phyloP scores from a whole-genome alignment of 2,888 invertebrate species.

The Cheilosia pagana region DNA sequence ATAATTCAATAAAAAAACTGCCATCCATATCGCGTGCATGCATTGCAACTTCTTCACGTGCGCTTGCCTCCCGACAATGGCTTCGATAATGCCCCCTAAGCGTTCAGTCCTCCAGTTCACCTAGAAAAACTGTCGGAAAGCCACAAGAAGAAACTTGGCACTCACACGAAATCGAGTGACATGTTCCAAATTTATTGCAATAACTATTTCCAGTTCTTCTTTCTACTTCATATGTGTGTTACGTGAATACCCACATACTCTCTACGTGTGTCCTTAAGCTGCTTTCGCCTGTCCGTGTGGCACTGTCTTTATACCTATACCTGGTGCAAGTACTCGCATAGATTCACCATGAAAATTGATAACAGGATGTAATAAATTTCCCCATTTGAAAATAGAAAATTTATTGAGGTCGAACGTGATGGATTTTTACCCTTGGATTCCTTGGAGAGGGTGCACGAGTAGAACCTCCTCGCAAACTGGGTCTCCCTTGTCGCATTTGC shows the following conservation, averaged over 20 bases:
- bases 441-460: conserved; percentile 1
- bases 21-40: conserved; percentile 41
- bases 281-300: neutral
- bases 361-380: conserved; percentile 70
- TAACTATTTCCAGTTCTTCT: conserved; percentile 50
- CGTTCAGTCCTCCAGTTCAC: conserved; percentile 6
- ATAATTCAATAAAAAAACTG: neutral
- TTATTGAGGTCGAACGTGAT: conserved; percentile 74
- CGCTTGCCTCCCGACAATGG: conserved; percentile 7
- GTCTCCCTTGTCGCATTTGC: conserved; percentile 43
- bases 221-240: conserved; percentile 32
- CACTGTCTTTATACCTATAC: conserved; percentile 17
- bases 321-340: conserved; percentile 36
- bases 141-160: conserved; percentile 17
- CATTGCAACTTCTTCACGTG: conserved; percentile 25
- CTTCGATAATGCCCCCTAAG: conserved; percentile 32
- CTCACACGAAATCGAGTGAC: conserved; percentile 54
- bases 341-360: conserved; percentile 71
- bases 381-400: conserved; percentile 66
- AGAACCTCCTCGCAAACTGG: neutral
- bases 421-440: conserved; percentile 54
- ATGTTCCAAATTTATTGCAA: conserved; percentile 70
- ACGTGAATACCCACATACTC: conserved; percentile 13
- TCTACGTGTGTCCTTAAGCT: conserved; percentile 63
- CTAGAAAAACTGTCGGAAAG: neutral